These are phyloP conservation scores for Callyntrura sp. DNA, from an alignment of 2,888 invertebrate genomes.

Conservation along the genomic window DNA sequence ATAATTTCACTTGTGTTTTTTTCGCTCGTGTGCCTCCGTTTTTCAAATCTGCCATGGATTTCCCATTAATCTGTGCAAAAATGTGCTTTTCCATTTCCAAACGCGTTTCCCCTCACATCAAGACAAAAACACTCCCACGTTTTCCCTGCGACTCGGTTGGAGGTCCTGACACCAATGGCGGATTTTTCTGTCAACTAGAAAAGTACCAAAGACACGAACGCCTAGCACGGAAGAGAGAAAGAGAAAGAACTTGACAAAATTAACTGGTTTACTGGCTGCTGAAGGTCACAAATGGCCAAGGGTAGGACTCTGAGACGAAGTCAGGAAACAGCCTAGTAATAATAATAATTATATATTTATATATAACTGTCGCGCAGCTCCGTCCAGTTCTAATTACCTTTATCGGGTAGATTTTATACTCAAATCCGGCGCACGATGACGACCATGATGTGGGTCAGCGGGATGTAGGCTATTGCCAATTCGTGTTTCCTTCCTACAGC, in stretches of 20 bases:
- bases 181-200: conserved; percentile 20
- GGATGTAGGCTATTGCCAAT: conserved; percentile 17
- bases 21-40: conserved; percentile 31
- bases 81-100: conserved; percentile 50
- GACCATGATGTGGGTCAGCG: conserved; percentile 31
- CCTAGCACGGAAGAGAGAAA: neutral
- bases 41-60: conserved; percentile 50
- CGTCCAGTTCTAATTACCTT: conserved; percentile 27
- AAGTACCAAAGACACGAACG: neutral
- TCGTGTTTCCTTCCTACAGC: neutral
- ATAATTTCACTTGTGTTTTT: conserved; percentile 60
- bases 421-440: neutral
- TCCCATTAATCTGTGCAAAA: conserved; percentile 59
- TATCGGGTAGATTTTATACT: conserved; percentile 10
- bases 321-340: no score
- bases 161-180: conserved; percentile 26
- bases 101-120: conserved; percentile 33
- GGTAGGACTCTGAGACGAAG: neutral
- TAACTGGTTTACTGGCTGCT: conserved; percentile 29
- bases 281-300: conserved; percentile 40
- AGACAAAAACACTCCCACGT: neutral
- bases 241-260: conserved; percentile 4
- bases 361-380: neutral
- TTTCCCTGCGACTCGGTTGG: conserved; percentile 1
- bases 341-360: no score